A percentile compares a stretch with the other conserved stretches of the same genome.
Conservation (phyloP, 2,113 vertebrate genomes). For the Brachyhypopomus gauderio region DNA sequence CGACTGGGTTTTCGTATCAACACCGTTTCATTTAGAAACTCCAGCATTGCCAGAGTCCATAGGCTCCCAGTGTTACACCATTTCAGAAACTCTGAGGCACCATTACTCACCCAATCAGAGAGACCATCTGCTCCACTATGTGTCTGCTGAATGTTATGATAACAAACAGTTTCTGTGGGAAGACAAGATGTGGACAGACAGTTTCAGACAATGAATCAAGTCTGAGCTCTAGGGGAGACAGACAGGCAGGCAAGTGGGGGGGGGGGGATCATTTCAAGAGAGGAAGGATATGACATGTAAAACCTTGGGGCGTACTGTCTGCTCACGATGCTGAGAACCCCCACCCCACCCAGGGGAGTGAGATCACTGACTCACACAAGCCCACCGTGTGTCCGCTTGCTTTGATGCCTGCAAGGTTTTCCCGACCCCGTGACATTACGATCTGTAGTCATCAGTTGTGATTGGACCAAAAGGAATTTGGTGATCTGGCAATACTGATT, state of each 20-base stretch:
- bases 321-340: constrained; percentile 41
- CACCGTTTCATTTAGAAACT: neutral
- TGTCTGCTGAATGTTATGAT: constrained; percentile 99
- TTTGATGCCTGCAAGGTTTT: constrained; percentile 46
- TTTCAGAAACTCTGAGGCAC: neutral
- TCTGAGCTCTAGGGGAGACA: neutral
- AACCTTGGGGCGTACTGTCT: constrained; percentile 34
- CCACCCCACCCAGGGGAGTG: constrained; percentile 44
- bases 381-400: constrained; percentile 52
- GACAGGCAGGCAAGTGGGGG: neutral
- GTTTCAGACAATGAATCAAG: constrained; percentile 54
- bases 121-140: constrained; percentile 99
- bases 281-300: constrained; percentile 28
- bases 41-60: neutral
- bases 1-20: neutral
- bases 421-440: constrained; percentile 35
- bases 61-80: constrained; percentile 2
- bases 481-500: constrained; percentile 48
- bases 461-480: constrained; percentile 59
- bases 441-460: constrained; percentile 64
- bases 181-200: constrained; percentile 50
- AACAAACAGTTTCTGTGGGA: constrained; percentile 95
- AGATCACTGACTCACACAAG: constrained; percentile 68
- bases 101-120: constrained; percentile 92
- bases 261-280: constrained; percentile 4